Evolutionary conservation across 1,140 invertebrate genomes (phyloP), one percentile per base, ranked within the genome.

Genomic region (Meloidogyne hapla): DNA sequence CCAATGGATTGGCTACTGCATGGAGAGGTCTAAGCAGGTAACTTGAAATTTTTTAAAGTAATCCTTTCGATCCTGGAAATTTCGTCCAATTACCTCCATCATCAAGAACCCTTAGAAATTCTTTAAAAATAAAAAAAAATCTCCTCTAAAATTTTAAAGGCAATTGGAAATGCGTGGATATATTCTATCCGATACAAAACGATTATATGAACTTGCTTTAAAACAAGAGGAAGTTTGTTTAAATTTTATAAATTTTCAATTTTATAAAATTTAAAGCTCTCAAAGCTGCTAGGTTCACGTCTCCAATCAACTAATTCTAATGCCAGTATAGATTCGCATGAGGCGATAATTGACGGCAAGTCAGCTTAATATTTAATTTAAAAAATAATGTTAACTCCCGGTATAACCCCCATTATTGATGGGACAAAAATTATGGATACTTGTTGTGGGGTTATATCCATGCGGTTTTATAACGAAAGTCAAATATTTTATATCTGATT

Each of bases 11-110:
- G 42, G 92, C 92, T 62, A 90, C 92, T 78, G 93, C 94, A 0
- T 96, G 94, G 94, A 91, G 91, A 83, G 93, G 94, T 85, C 91
- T 95, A 62, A 93, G 94, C 84, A 89, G 89, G 69, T 73, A 18
- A 66, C 4, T 15, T 15, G 1, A 9, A 42, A 18, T 56, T 21
- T 18, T 26, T 42, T 9, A 69, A 33, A 15, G 10, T 18, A 21
- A 28, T 23, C 26, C n/a, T 21, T 21, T 68, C n/a, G n/a, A 68
- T 68, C 26, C n/a, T 33, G 28, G 28, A 33, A 33, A 33, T 6
- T 2, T 33, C 28, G n/a, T 33, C 2, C 28, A 33, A 33, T 2
- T 33, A 2, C 28, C 28, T 2, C 28, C n/a, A n/a, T n/a, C n/a
- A n/a, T n/a, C n/a, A n/a, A n/a, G n/a, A n/a, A n/a, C 2, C 3